phyloP scores from a whole-genome alignment of 2,797 vertebrate species.

The Catamblyrhynchus diadema region DNA sequence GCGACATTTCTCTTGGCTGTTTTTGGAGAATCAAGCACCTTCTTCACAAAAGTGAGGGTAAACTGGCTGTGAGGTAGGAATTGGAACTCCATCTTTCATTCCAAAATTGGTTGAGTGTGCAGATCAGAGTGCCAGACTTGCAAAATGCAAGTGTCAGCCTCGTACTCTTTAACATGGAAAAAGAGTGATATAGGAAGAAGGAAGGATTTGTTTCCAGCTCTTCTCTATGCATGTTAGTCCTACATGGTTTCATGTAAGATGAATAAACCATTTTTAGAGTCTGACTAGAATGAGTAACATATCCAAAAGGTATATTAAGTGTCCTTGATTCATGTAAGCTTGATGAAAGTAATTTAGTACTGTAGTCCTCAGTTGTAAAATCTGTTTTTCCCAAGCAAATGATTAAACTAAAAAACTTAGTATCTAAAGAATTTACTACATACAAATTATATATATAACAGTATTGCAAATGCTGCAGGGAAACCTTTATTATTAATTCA shows the following conservation, averaged over 20 bases:
- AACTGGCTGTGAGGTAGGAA: background rate
- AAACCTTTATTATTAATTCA: background rate
- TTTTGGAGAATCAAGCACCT: background rate
- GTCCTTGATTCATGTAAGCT: background rate
- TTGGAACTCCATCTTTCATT: background rate
- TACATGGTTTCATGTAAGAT: background rate
- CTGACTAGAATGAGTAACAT: background rate
- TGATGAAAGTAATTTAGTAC: background rate
- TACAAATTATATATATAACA: background rate
- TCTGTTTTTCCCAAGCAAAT: background rate
- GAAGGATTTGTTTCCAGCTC: background rate
- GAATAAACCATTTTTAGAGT: background rate
- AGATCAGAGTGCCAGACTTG: background rate
- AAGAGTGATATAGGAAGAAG: background rate
- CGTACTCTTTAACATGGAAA: background rate
- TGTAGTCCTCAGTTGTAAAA: background rate
- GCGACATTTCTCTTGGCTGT: background rate
- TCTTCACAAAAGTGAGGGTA: background rate
- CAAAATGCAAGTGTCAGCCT: background rate
- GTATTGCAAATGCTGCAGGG: background rate
- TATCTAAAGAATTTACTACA: background rate
- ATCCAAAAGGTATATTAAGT: background rate
- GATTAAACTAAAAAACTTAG: background rate
- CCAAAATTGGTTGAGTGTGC: background rate
- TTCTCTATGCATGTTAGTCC: background rate